Evolutionary conservation across 2,888 invertebrate species (phyloP).

Genomic region (Metellina segmentata): DNA sequence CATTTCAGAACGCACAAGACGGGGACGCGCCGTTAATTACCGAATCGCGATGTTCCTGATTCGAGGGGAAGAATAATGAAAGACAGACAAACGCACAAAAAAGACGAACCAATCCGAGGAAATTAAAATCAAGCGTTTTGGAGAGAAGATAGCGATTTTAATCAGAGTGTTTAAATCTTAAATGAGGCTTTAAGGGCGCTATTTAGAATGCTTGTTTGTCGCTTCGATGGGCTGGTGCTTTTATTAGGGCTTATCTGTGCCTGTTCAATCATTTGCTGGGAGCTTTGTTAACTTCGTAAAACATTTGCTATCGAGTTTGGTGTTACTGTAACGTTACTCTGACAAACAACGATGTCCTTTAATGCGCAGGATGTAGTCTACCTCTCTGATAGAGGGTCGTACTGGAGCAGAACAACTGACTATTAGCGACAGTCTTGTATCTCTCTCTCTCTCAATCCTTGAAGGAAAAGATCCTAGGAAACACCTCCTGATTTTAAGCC

Average conservation of each 20-base stretch:
- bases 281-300: too few relatives aligned
- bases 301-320: too few relatives aligned
- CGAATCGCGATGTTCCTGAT: constrained; percentile 16
- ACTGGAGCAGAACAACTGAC: too few relatives aligned
- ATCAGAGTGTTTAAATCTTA: constrained; percentile 13
- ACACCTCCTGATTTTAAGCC: too few relatives aligned
- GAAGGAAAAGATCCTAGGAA: too few relatives aligned
- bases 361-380: too few relatives aligned
- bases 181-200: neutral
- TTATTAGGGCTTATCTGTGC: neutral
- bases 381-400: too few relatives aligned
- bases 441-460: too few relatives aligned
- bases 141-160: constrained; percentile 9
- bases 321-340: too few relatives aligned
- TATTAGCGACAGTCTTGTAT: too few relatives aligned
- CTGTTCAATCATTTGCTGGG: neutral
- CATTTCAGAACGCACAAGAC: constrained; percentile 22
- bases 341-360: too few relatives aligned
- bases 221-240: neutral
- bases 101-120: neutral
- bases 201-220: neutral
- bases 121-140: neutral
- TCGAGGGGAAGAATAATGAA: neutral
- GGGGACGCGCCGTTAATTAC: constrained; percentile 30
- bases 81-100: neutral